These are phyloP conservation scores for Oryzias celebensis DNA, from an alignment of 2,113 vertebrate genomes.

Conservation along the genomic window DNA sequence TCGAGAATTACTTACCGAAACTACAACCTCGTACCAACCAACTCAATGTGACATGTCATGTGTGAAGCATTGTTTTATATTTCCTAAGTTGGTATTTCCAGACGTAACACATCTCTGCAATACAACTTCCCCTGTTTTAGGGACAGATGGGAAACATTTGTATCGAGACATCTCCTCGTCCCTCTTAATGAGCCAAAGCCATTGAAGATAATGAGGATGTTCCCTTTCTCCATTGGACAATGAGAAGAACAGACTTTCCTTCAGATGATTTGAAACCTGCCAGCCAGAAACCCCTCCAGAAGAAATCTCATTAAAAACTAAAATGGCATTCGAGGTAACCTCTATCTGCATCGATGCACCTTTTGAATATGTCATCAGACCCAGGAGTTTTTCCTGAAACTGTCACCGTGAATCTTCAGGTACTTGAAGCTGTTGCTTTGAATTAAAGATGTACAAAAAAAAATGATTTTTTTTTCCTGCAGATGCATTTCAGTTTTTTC, in stretches of 20 bases:
- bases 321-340: constrained; percentile 51
- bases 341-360: constrained; percentile 54
- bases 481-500: constrained; percentile 26
- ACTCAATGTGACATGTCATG: no score
- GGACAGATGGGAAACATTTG: constrained; percentile 35
- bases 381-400: constrained; percentile 25
- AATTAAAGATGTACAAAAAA: constrained; percentile 41
- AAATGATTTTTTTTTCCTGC: constrained; percentile 24
- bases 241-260: constrained; percentile 44
- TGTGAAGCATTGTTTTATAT: constrained; percentile 1
- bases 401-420: constrained; percentile 18
- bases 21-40: neutral
- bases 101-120: neutral
- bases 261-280: constrained; percentile 67
- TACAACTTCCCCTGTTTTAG: constrained; percentile 6
- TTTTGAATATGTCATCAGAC: constrained; percentile 54
- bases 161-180: constrained; percentile 46
- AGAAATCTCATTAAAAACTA: constrained; percentile 72
- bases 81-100: constrained; percentile 8
- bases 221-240: constrained; percentile 49
- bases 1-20: constrained; percentile 33
- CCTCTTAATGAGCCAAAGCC: constrained; percentile 53
- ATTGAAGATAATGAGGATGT: constrained; percentile 66
- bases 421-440: constrained; percentile 42
- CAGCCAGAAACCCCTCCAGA: constrained; percentile 55